Evolutionary conservation across 30 jellyfish, hydroid and myxozoan genomes (phyloP), one percentile per base, ranked within the genome.

Genomic region (Rhopilema esculentum): DNA sequence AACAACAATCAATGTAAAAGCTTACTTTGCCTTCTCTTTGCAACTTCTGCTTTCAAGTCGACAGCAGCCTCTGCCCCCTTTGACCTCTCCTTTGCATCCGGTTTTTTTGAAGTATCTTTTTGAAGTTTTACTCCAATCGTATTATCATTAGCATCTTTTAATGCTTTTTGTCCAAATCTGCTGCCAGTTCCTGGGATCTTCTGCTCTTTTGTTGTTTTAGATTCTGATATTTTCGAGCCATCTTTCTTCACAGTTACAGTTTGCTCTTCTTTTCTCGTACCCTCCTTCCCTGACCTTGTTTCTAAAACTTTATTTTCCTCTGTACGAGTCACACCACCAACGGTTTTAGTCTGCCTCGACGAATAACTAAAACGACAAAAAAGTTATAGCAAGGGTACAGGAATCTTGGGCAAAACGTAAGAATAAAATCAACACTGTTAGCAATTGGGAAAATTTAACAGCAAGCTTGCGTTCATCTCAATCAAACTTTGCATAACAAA

Each of bases 11-110:
- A n/a, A n/a, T n/a, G 53, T 57, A 65, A 1, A 0, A 68, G 23
- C 87, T 24, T 32, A 88, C 88, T 49, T 71, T 69, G 96, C 51
- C 89, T 80, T 33, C 97, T 68, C 49, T 84, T 84, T 25, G 96
- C 85, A 1, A 89, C 96, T 72, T 74, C 91, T 32, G 96, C 94
- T 49, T 91, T 91, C 85, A 85, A 77, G 25, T 91, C 97, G 4
- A 82, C 97, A 0, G 20, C 92, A 27, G 83, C 95, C 12, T 82
- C 97, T 25, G 90, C 92, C 50, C 86, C 90, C 71, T 78, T 71
- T 0, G 90, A 16, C 24, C 53, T 92, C 28, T 20, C 68, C 20
- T 74, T 75, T 1, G 80, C 71, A 62, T 57, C 92, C 26, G 51
- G 40, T 62, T 75, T 75, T 69, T 66, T 72, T 23, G 68, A 21